phyloP scores from a whole-genome alignment of 2,797 vertebrate species.

The Bovichtus diacanthus region DNA sequence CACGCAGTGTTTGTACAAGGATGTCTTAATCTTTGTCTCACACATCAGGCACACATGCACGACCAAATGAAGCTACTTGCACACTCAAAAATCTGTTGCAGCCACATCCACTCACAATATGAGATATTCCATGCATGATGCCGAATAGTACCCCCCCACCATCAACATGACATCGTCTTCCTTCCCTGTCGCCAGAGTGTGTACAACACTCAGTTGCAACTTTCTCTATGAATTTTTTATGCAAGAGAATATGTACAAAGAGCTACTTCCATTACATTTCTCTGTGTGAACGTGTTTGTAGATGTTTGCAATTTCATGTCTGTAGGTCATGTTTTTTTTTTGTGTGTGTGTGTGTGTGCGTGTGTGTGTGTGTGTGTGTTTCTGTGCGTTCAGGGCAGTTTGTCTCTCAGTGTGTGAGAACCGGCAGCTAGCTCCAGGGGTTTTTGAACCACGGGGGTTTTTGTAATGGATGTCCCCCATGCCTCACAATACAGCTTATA shows the following conservation, averaged over 20 bases:
- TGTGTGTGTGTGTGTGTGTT: slow-evolving; percentile 31
- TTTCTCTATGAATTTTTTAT: slow-evolving; percentile 69
- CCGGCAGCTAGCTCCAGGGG: slow-evolving; percentile 66
- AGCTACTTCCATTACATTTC: slow-evolving; percentile 61
- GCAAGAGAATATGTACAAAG: slow-evolving; percentile 46
- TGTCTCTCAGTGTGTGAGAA: slow-evolving; percentile 75
- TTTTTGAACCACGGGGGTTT: slow-evolving; percentile 65
- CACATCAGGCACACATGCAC: slow-evolving; percentile 26
- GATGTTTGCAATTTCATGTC: slow-evolving; percentile 56
- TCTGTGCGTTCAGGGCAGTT: slow-evolving; percentile 51
- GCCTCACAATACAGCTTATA: slow-evolving; percentile 70
- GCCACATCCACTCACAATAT: slow-evolving; percentile 12
- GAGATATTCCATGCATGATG: slow-evolving; percentile 18
- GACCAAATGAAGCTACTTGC: slow-evolving; percentile 31
- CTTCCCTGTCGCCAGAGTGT: slow-evolving; percentile 8
- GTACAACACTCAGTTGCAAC: slow-evolving; percentile 31
- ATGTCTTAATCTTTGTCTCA: slow-evolving; percentile 50
- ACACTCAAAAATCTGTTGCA: slow-evolving; percentile 8
- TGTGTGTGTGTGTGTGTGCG: too few species aligned
- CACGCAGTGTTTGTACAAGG: too few species aligned
- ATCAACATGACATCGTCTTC: slow-evolving; percentile 52
- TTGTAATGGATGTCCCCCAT: slow-evolving; percentile 75
- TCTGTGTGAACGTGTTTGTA: slow-evolving; percentile 48
- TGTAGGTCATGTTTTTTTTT: slow-evolving; percentile 38
- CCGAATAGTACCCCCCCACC: background rate